A percentile compares a stretch with the other conserved stretches of the same genome.
Conservation (phyloP, 2,888 invertebrate species). For the Rhamphomyia laevipes region DNA sequence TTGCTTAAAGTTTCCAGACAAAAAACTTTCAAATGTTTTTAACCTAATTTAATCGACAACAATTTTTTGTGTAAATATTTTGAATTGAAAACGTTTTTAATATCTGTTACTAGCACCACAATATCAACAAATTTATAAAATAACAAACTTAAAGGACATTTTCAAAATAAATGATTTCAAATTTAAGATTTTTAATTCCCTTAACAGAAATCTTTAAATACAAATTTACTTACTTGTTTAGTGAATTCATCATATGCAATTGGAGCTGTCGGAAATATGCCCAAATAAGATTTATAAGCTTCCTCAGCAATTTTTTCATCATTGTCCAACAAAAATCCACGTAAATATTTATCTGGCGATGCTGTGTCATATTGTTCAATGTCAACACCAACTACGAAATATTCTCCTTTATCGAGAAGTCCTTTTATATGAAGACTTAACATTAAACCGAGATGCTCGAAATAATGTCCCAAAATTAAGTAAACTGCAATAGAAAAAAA, state of each 20-base stretch:
- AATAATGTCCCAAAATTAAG: slow-evolving; percentile 78
- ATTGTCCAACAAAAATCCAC: slow-evolving; percentile 55
- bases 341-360: slow-evolving; percentile 66
- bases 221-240: slow-evolving; percentile 27
- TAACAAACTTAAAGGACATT: too few species aligned
- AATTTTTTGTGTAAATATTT: too few species aligned
- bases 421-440: slow-evolving; percentile 72
- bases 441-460: slow-evolving; percentile 86
- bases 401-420: slow-evolving; percentile 76
- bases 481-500: slow-evolving; percentile 73
- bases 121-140: too few species aligned
- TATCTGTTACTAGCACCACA: too few species aligned
- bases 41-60: too few species aligned
- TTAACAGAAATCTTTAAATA: too few species aligned
- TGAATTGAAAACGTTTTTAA: too few species aligned
- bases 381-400: slow-evolving; percentile 86
- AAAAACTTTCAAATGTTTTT: too few species aligned
- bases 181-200: too few species aligned
- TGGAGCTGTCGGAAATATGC: slow-evolving; percentile 67
- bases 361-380: slow-evolving; percentile 74
- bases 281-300: slow-evolving; percentile 72
- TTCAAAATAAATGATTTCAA: too few species aligned
- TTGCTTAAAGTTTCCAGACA: too few species aligned
- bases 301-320: slow-evolving; percentile 44
- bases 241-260: slow-evolving; percentile 64